A percentile compares a stretch with the other conserved stretches of the same genome.
Evolutionary conservation across 2,797 vertebrate genomes (phyloP).

Genomic region (Monodelphis domestica): DNA sequence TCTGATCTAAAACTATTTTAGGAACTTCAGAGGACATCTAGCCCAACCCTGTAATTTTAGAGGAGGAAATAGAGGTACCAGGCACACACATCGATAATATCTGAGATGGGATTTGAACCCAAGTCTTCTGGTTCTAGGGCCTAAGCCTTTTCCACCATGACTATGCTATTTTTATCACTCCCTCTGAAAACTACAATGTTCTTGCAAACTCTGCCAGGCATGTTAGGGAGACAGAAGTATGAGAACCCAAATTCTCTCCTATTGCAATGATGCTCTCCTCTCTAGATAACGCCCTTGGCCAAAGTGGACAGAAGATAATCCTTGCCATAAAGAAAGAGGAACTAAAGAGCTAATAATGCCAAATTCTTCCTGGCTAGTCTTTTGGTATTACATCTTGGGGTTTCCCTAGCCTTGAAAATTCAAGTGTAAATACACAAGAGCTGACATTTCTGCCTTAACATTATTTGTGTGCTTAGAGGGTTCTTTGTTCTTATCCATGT

Average conservation of each 20-base stretch:
- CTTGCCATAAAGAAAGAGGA: neutral
- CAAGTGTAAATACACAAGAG: neutral
- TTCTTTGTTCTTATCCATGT: neutral
- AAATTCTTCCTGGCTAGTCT: neutral
- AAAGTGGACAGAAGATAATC: neutral
- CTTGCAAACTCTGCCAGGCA: neutral
- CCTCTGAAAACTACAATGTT: neutral
- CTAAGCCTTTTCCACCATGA: neutral
- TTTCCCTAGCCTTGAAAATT: neutral
- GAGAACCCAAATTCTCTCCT: neutral
- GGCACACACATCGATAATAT: neutral
- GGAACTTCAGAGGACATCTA: neutral
- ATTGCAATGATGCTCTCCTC: neutral
- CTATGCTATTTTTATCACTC: neutral
- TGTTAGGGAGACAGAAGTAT: neutral
- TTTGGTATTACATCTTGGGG: neutral
- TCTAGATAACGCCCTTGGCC: neutral
- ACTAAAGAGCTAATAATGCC: neutral
- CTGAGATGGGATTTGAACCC: neutral
- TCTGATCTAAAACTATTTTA: neutral
- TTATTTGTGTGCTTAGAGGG: neutral
- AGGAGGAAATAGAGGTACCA: neutral
- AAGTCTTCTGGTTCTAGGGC: neutral
- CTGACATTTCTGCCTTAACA: neutral
- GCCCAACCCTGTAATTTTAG: neutral